A percentile compares a stretch with the other conserved stretches of the same genome.
phyloP scores from a whole-genome alignment of 1,140 invertebrate species.

The Choristoneura fumiferana region DNA sequence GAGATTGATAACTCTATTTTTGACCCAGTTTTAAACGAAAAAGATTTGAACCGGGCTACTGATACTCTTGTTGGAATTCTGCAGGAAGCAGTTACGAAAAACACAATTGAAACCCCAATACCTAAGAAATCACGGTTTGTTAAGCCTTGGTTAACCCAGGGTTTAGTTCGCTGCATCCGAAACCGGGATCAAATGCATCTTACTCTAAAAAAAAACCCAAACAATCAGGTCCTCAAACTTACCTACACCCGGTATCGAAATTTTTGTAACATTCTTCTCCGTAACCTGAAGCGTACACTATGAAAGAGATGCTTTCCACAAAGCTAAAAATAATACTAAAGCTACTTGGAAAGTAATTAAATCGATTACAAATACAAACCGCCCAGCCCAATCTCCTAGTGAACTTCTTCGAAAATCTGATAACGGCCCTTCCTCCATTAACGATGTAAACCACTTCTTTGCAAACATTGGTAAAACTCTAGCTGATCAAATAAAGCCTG shows the following conservation, averaged over 20 bases:
- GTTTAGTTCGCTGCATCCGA: neutral
- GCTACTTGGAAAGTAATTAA: neutral
- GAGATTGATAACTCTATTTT: too few relatives aligned
- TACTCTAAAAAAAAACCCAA: neutral
- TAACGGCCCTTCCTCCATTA: neutral
- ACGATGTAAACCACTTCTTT: neutral
- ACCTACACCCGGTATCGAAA: conserved; percentile 17
- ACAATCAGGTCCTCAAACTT: neutral
- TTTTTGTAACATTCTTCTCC: conserved; percentile 1
- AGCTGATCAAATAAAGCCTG: neutral
- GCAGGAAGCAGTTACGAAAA: neutral
- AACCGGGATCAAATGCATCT: conserved; percentile 7
- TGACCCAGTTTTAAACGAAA: too few relatives aligned
- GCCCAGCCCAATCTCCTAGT: neutral
- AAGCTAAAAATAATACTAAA: neutral
- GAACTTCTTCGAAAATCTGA: neutral
- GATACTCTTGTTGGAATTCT: neutral
- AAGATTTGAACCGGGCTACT: neutral
- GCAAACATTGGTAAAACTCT: neutral
- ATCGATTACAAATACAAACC: neutral
- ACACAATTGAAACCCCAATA: neutral
- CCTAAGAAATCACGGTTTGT: neutral
- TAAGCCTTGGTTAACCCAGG: neutral
- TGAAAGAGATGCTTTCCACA: neutral
- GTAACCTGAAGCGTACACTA: conserved; percentile 2